These are phyloP conservation scores for Galerucella calmariensis DNA, from an alignment of 2,888 invertebrate species.

Conservation along the genomic window DNA sequence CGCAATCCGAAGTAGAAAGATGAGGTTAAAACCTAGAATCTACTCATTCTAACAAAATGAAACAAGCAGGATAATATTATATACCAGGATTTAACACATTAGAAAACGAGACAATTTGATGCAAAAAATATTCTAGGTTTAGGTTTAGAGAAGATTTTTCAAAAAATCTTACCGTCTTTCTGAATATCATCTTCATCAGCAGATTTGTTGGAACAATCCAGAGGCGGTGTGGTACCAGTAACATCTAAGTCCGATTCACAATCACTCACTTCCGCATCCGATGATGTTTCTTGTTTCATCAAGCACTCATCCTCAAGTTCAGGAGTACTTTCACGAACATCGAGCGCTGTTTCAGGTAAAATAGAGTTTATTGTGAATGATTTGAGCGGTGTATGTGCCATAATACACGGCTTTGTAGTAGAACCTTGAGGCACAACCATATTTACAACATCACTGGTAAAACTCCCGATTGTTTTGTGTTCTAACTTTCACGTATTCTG, in stretches of 20 bases:
- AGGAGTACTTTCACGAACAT: slow-evolving; percentile 37
- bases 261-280: slow-evolving; percentile 67
- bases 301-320: slow-evolving; percentile 38
- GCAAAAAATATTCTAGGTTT: too few species aligned
- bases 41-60: too few species aligned
- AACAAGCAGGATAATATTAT: too few species aligned
- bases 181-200: slow-evolving; percentile 50
- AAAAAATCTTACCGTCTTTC: slow-evolving; percentile 17
- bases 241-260: slow-evolving; percentile 82
- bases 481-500: slow-evolving; percentile 46
- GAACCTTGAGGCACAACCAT: slow-evolving; percentile 51
- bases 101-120: too few species aligned
- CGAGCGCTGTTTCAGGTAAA: slow-evolving; percentile 65
- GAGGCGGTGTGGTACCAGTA: slow-evolving; percentile 76
- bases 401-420: slow-evolving; percentile 52
- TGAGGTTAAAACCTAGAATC: too few species aligned
- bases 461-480: slow-evolving; percentile 15
- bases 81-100: too few species aligned
- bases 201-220: slow-evolving; percentile 72
- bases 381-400: slow-evolving; percentile 74
- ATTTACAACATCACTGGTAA: slow-evolving; percentile 48
- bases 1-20: too few species aligned
- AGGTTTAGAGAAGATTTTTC: too few species aligned
- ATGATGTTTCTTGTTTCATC: slow-evolving; percentile 45
- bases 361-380: slow-evolving; percentile 86